Conservation (phyloP, 2,113 vertebrate genomes). For the Gallinago media region DNA sequence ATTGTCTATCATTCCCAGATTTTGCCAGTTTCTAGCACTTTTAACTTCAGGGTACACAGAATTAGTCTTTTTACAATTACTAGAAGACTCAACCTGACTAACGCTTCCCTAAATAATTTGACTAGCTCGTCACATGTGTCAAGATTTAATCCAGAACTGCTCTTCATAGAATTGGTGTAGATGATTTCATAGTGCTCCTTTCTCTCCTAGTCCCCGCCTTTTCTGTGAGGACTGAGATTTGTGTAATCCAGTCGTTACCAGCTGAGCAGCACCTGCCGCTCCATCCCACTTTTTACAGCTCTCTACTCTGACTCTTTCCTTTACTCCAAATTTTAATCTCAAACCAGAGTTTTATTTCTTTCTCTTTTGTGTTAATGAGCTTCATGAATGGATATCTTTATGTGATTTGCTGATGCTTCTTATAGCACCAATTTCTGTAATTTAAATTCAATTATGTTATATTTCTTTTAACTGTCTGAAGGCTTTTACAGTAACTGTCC, state of each 20-base stretch:
- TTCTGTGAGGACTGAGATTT: neutral
- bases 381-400: neutral
- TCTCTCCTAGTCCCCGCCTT: neutral
- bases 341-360: neutral
- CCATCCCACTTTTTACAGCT: neutral
- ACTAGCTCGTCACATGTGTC: neutral
- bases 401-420: neutral
- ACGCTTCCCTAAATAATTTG: neutral
- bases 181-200: neutral
- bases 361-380: neutral
- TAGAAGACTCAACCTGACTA: neutral
- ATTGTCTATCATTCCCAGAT: neutral
- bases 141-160: neutral
- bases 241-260: neutral
- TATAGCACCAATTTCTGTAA: neutral
- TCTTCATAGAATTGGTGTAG: neutral
- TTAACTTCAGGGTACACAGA: neutral
- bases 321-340: slow-evolving; percentile 2
- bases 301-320: neutral
- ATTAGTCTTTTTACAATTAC: neutral
- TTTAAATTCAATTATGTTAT: slow-evolving; percentile 1
- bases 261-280: neutral
- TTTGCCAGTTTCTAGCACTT: neutral
- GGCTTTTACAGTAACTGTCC: neutral
- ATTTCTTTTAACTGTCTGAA: slow-evolving; percentile 2